Base-by-base conservation (phyloP, 2,797 vertebrate genomes). In the Diplodus puntazzo region DNA sequence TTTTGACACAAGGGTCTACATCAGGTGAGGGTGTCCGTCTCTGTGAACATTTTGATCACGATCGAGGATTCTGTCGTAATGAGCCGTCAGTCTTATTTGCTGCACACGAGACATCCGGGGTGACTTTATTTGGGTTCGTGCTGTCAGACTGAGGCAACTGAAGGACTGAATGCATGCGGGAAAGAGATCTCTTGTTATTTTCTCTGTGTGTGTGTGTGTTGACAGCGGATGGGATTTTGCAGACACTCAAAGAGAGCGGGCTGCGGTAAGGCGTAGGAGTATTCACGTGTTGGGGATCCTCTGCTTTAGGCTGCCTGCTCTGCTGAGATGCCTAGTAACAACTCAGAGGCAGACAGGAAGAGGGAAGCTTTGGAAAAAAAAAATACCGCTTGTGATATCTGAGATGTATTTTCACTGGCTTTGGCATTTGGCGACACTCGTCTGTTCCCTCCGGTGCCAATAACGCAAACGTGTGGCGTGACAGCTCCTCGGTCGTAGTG, bases 201-300 rank as follows among this genome's bases (percentile, higher is more conserved):
- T 10, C 7, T 42, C 7, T 78, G 9, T 68, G 52, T 59, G 43
- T 58, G 0, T 74, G 77, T 23, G 43, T 39, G 27, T 65, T 71
- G 55, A 58, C 61, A 75, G 48, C 54, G 25, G 74, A 57, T 21
- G 73, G 50, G 77, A 73, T 81, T 86, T 77, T 77, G 76, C 79
- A 85, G 80, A 83, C 81, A 58, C 63, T 87, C 62, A 78, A 69
- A 83, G 73, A 70, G 68, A 76, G 83, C 75, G 57, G 75, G 86
- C 83, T 93, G 87, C 86, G 80, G 78, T 82, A 84, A 69, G 79
- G 87, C 82, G 83, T 86, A 68, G 87, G 86, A 86, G 86, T 74
- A 55, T 91, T 92, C 90, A 92, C 86, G 86, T 90, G 89, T 84
- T 85, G 88, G 90, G 87, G 87, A 87, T 91, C 77, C 93, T 91